phyloP scores from a whole-genome alignment of 37 sponge, comb jelly and placozoan species.

The Bolinopsis microptera region DNA sequence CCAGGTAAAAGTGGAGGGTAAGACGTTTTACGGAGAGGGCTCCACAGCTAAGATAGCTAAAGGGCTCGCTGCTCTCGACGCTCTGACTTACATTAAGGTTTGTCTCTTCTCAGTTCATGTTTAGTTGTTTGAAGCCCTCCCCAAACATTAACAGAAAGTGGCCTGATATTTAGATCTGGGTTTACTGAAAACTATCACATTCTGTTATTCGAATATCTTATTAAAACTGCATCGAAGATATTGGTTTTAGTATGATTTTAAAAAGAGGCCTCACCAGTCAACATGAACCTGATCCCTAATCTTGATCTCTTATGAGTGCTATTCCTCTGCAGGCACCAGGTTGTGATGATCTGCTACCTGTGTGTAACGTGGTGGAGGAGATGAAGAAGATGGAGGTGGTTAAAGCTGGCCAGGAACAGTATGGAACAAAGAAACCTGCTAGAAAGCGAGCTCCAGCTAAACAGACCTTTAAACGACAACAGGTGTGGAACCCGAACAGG shows the following conservation, averaged over 20 bases:
- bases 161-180: too few relatives aligned
- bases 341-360: not conserved
- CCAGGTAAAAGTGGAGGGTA: not conserved
- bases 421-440: not conserved
- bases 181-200: too few relatives aligned
- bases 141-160: too few relatives aligned
- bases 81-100: conserved; percentile 35
- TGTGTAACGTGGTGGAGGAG: conserved; percentile 6
- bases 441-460: not conserved
- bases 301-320: too few relatives aligned
- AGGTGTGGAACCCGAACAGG: too few relatives aligned
- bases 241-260: too few relatives aligned
- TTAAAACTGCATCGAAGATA: too few relatives aligned
- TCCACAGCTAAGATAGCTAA: conserved; percentile 19
- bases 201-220: too few relatives aligned
- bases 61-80: conserved; percentile 1
- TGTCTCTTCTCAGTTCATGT: too few relatives aligned
- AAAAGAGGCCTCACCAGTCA: too few relatives aligned
- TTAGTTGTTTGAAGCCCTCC: too few relatives aligned
- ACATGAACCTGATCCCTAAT: too few relatives aligned
- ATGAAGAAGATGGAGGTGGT: conserved; percentile 32
- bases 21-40: conserved; percentile 20
- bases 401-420: not conserved
- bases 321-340: conserved; percentile 46
- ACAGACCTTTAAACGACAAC: not conserved